Percentiles rank a stretch among this genome's conserved stretches.
These are phyloP conservation scores for Protosalanx chinensis DNA, from an alignment of 2,797 vertebrate species.

Conservation along the genomic window DNA sequence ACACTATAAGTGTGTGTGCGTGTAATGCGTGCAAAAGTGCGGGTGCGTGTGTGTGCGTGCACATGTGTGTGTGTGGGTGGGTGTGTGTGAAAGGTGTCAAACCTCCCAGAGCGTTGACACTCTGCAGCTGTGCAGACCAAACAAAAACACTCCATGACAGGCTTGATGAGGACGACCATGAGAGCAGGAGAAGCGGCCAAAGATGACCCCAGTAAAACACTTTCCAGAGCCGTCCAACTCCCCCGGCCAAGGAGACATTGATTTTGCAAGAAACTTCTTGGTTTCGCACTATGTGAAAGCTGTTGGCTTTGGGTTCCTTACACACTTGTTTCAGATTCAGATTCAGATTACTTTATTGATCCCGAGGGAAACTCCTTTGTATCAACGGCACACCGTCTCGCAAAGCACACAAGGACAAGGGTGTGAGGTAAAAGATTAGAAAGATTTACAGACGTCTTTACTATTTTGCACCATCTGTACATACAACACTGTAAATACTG, in stretches of 20 bases:
- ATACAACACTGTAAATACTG: background rate
- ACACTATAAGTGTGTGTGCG: constrained; percentile 5
- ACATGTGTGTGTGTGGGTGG: constrained; percentile 29
- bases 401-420: too few species aligned
- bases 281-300: constrained; percentile 15
- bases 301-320: background rate
- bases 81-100: constrained; percentile 39
- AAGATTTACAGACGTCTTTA: too few species aligned
- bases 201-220: background rate
- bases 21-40: background rate
- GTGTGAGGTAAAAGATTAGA: too few species aligned
- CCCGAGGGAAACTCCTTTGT: too few species aligned
- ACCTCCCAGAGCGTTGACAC: constrained; percentile 37
- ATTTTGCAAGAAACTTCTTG: background rate
- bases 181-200: background rate
- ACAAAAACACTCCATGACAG: background rate
- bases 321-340: too few species aligned
- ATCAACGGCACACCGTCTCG: too few species aligned
- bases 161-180: background rate
- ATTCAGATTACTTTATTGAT: too few species aligned
- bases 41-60: background rate
- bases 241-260: background rate
- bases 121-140: constrained; percentile 37
- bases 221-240: too few species aligned
- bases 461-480: too few species aligned